A percentile compares a stretch with the other conserved stretches of the same genome.
Evolutionary conservation across 2,888 invertebrate species (phyloP).

Genomic region (Cerceris rybyensis): DNA sequence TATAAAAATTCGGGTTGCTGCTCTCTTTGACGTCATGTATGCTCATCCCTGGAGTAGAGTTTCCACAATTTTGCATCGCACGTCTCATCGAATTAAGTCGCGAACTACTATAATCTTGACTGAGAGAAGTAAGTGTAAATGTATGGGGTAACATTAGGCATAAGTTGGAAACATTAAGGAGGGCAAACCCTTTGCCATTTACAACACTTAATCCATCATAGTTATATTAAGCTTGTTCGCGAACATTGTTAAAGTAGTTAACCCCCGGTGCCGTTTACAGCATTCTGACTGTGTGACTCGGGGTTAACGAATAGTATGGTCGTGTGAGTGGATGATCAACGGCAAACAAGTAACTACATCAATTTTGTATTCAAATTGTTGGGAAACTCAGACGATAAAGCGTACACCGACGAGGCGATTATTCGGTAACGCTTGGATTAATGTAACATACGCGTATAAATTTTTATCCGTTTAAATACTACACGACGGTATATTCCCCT

Average conservation of each 20-base stretch:
- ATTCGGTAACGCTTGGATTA: not conserved
- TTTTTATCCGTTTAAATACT: no score
- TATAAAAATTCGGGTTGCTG: no score
- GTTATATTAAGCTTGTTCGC: conserved; percentile 53
- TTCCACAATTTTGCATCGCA: not conserved
- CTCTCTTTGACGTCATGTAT: no score
- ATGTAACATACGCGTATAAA: no score
- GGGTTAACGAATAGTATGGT: conserved; percentile 2
- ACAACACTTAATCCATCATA: conserved; percentile 56
- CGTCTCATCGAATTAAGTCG: conserved; percentile 26
- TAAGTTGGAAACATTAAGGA: conserved; percentile 45
- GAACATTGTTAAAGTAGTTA: conserved; percentile 47
- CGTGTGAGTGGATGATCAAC: not conserved
- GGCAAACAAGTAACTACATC: not conserved
- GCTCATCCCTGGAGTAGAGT: no score
- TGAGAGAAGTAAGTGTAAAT: conserved; percentile 21
- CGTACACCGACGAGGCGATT: not conserved
- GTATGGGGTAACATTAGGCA: conserved; percentile 11
- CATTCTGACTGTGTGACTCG: conserved; percentile 14
- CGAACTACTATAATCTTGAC: conserved; percentile 20
- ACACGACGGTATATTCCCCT: no score
- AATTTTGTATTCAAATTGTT: not conserved
- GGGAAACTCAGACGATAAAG: not conserved
- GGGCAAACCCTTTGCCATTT: conserved; percentile 38
- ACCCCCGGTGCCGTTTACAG: conserved; percentile 23